Evolutionary conservation across 2,797 vertebrate species (phyloP), one percentile per base, ranked within the genome.

Genomic region (Sebastes itinus): DNA sequence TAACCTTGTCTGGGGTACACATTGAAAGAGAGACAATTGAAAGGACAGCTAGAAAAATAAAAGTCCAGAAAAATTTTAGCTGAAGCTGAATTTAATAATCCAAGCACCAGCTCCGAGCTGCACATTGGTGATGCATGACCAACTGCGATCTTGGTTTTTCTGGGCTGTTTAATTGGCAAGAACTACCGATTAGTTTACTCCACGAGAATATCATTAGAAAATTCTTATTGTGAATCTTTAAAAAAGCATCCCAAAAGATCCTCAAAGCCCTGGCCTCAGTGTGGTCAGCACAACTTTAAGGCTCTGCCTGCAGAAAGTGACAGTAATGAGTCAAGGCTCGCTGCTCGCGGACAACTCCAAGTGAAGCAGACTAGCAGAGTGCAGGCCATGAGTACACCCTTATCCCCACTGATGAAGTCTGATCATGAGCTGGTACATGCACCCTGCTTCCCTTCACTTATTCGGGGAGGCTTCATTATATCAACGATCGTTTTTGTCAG

Each of bases 291-390:
- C 65, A 72, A 23, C 64, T 71, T 77, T 62, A 62, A 27, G 22
- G 38, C 69, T 77, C 65, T 6, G 67, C 72, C 63, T 74, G 56
- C 84, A 79, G 72, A 83, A 87, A 84, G 82, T 88, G 84, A 86
- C 83, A 84, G 74, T 89, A 92, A 94, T 87, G 92, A 89, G 86
- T 82, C 77, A 83, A 72, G 82, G 85, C 78, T 90, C 91, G 59
- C 75, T 72, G 87, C 61, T 72, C 76, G 35, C 2, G 68, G 69
- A 78, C 28, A 64, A 65, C 68, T 85, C 81, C 20, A 65, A 54
- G 69, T 60, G 71, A 83, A 83, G 68, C 80, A 66, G 71, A 70
- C 61, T 35, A 49, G 20, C 83, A 64, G 25, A 79, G 67, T 61
- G 59, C 62, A 69, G 71, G 46, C 55, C 68, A 72, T 81, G 66